A percentile compares a stretch with the other conserved stretches of the same genome.
phyloP scores from a whole-genome alignment of 2,888 invertebrate species.

The Rutpela maculata region DNA sequence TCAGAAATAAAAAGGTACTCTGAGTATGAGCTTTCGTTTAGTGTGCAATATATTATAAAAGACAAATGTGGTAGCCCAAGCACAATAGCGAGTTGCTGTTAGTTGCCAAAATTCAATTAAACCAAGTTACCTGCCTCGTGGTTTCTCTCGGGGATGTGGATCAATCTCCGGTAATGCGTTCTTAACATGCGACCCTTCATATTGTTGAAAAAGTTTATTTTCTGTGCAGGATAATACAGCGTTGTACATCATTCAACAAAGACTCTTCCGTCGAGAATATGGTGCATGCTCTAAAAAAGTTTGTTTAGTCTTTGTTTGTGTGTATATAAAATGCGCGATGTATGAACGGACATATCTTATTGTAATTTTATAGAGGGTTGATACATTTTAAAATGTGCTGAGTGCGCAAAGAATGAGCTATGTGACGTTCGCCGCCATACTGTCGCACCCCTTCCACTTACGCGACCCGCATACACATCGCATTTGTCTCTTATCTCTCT shows the following conservation, averaged over 20 bases:
- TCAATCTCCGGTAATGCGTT: constrained; percentile 60
- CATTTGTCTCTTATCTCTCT: constrained; percentile 70
- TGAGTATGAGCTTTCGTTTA: neutral
- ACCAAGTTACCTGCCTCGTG: constrained; percentile 53
- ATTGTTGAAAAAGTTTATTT: constrained; percentile 54
- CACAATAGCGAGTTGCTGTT: constrained; percentile 26
- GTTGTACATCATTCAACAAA: constrained; percentile 55
- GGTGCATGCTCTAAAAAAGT: constrained; percentile 21
- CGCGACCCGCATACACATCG: constrained; percentile 72
- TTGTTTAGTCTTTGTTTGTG: constrained; percentile 59
- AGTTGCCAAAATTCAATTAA: constrained; percentile 57
- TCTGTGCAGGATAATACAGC: constrained; percentile 54
- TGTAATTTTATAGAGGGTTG: constrained; percentile 74
- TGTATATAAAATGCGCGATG: constrained; percentile 61
- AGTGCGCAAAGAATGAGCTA: constrained; percentile 74
- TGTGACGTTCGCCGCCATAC: constrained; percentile 74
- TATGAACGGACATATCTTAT: constrained; percentile 70
- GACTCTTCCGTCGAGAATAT: constrained; percentile 15
- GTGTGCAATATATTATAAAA: constrained; percentile 19
- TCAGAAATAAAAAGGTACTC: neutral
- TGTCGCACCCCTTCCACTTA: constrained; percentile 72
- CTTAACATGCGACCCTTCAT: constrained; percentile 62
- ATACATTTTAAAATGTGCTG: constrained; percentile 75
- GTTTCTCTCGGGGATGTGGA: constrained; percentile 49
- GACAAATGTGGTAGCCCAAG: constrained; percentile 5